Percentiles rank a stretch among this genome's conserved stretches.
Conservation (phyloP, 2,888 invertebrate species). For the Torymus aiolomorphi region DNA sequence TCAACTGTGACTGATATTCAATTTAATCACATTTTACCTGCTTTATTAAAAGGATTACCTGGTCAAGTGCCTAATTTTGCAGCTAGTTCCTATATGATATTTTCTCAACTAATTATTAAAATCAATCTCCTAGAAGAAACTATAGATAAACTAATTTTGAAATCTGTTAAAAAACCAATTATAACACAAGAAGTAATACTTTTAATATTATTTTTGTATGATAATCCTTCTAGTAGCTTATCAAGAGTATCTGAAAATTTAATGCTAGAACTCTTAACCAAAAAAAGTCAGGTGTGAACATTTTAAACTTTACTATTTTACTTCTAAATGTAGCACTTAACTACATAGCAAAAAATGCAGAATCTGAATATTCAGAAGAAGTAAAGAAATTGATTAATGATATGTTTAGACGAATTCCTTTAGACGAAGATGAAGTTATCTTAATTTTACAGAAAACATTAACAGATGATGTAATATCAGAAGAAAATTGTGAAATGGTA, state of each 20-base stretch:
- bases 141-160: slow-evolving; percentile 80
- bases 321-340: slow-evolving; percentile 78
- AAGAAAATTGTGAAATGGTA: slow-evolving; percentile 41
- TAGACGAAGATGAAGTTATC: slow-evolving; percentile 77
- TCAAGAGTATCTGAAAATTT: slow-evolving; percentile 77
- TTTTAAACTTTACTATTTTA: slow-evolving; percentile 79
- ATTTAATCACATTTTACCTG: slow-evolving; percentile 83
- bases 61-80: slow-evolving; percentile 84
- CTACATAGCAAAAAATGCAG: slow-evolving; percentile 76
- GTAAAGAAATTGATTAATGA: slow-evolving; percentile 77
- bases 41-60: slow-evolving; percentile 83
- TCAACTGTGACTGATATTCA: slow-evolving; percentile 80
- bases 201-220: slow-evolving; percentile 83
- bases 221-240: slow-evolving; percentile 79
- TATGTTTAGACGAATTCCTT: slow-evolving; percentile 79
- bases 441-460: slow-evolving; percentile 65
- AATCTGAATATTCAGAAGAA: slow-evolving; percentile 71
- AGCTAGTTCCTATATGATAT: slow-evolving; percentile 85
- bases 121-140: slow-evolving; percentile 78
- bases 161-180: slow-evolving; percentile 77
- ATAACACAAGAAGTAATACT: slow-evolving; percentile 82
- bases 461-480: slow-evolving; percentile 57
- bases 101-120: slow-evolving; percentile 83
- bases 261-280: slow-evolving; percentile 76
- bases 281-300: slow-evolving; percentile 78